phyloP scores from a whole-genome alignment of 2,797 vertebrate species.

The Hydrocynus forskahlii region DNA sequence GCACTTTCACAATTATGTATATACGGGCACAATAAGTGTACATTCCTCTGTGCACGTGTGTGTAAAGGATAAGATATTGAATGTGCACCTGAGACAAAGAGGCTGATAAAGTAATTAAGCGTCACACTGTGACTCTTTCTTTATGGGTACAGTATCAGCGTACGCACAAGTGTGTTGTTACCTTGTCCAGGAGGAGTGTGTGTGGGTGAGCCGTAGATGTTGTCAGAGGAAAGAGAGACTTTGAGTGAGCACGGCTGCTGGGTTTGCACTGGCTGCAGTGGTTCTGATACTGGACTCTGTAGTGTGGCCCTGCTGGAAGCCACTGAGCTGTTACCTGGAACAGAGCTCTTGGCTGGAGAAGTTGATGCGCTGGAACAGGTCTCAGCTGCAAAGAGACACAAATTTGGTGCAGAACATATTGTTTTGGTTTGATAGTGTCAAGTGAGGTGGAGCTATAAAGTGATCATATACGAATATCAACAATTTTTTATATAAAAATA shows the following conservation, averaged over 20 bases:
- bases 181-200: constrained; percentile 85
- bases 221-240: constrained; percentile 94
- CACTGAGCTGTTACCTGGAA: constrained; percentile 71
- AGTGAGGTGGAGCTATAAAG: too few relatives aligned
- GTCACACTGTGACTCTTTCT: neutral
- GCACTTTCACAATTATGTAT: constrained; percentile 28
- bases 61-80: neutral
- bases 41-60: neutral
- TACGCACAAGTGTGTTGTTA: constrained; percentile 70
- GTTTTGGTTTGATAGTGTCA: too few relatives aligned
- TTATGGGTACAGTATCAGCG: neutral
- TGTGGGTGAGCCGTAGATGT: constrained; percentile 84
- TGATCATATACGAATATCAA: too few relatives aligned
- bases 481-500: too few relatives aligned
- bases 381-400: constrained; percentile 36
- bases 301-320: constrained; percentile 74
- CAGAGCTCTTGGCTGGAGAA: constrained; percentile 81
- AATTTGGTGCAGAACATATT: neutral
- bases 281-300: constrained; percentile 75
- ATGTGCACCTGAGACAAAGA: neutral
- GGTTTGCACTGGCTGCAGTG: constrained; percentile 85
- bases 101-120: neutral
- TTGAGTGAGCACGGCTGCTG: constrained; percentile 98
- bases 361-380: constrained; percentile 68
- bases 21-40: constrained; percentile 9